These are phyloP conservation scores for Diaphora mendica DNA, from an alignment of 2,888 invertebrate species.

Conservation along the genomic window DNA sequence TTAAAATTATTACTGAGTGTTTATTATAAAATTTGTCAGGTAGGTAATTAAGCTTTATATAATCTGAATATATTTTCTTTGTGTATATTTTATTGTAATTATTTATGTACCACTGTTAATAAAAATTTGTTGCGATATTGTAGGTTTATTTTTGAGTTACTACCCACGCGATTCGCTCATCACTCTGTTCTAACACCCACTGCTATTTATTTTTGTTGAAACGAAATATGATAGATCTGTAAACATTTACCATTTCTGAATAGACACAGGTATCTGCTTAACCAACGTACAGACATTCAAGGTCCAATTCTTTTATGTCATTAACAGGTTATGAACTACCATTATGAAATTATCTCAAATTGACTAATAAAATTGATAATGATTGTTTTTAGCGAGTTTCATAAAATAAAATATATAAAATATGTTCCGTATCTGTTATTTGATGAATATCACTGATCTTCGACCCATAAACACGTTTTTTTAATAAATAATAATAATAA, in stretches of 20 bases:
- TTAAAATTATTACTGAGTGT: slow-evolving; percentile 50
- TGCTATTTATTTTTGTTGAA: neutral
- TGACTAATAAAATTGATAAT: neutral
- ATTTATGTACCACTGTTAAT: slow-evolving; percentile 78
- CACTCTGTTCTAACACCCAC: slow-evolving; percentile 4
- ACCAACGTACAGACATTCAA: too few species aligned
- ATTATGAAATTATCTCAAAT: neutral
- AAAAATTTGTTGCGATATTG: slow-evolving; percentile 71
- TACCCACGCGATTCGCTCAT: slow-evolving; percentile 25
- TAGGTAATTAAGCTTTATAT: slow-evolving; percentile 67
- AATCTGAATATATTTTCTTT: slow-evolving; percentile 66
- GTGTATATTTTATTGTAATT: slow-evolving; percentile 77
- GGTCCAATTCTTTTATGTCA: neutral
- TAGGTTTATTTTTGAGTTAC: slow-evolving; percentile 45
- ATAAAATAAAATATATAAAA: too few species aligned
- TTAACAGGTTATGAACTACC: neutral
- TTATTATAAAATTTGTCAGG: slow-evolving; percentile 66
- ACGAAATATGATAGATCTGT: neutral
- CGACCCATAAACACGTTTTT: too few species aligned
- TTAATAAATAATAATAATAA: too few species aligned
- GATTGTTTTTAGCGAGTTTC: too few species aligned
- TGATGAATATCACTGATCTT: too few species aligned
- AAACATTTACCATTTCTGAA: neutral
- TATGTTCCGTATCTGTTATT: too few species aligned
- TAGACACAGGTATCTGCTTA: neutral